Conservation (phyloP, 2,797 vertebrate genomes). For the Erithacus rubecula region DNA sequence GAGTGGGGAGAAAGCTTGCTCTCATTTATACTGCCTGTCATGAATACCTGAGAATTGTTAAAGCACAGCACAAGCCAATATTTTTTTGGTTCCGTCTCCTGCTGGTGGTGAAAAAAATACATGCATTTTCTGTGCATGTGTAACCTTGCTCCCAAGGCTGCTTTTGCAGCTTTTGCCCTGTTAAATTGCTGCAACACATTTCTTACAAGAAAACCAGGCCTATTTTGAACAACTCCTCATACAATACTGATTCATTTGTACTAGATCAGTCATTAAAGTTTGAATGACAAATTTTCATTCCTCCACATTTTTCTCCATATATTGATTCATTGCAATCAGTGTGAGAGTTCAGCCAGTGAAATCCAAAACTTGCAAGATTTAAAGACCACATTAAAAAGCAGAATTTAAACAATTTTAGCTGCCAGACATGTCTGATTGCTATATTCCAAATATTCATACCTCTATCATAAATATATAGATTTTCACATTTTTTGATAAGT, state of each 20-base stretch:
- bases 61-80: background rate
- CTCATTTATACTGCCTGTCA: background rate
- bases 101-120: background rate
- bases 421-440: background rate
- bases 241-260: background rate
- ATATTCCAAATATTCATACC: background rate
- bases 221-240: background rate
- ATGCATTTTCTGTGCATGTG: background rate
- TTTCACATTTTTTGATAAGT: constrained; percentile 68
- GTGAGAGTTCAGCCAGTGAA: background rate
- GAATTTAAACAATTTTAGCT: background rate
- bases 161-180: background rate
- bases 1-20: background rate
- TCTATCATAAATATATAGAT: constrained; percentile 50
- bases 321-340: background rate
- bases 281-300: background rate
- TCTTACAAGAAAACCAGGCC: background rate
- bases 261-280: background rate
- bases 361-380: background rate
- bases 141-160: background rate
- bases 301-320: background rate
- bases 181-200: background rate
- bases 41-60: background rate
- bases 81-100: background rate
- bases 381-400: background rate